Evolutionary conservation across 2,888 invertebrate genomes (phyloP).

Genomic region (Cerastoderma edule): DNA sequence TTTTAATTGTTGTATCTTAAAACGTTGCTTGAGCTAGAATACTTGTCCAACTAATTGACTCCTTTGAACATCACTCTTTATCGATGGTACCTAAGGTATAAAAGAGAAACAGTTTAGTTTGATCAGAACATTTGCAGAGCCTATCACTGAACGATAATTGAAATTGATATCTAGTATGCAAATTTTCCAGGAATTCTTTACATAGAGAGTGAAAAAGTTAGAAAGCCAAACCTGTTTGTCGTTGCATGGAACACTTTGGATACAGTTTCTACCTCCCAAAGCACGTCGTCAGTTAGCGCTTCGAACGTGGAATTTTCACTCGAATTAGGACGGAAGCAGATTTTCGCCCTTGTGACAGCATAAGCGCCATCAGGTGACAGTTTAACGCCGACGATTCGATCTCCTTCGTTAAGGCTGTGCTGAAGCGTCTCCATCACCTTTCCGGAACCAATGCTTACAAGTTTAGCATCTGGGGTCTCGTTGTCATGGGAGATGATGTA

Average conservation of each 20-base stretch:
- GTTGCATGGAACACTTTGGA: conserved; percentile 60
- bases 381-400: conserved; percentile 58
- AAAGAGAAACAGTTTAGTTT: too few species aligned
- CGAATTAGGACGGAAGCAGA: conserved; percentile 40
- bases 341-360: conserved; percentile 64
- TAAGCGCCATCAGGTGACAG: conserved; percentile 72
- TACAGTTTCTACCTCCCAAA: conserved; percentile 74
- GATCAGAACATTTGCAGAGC: too few species aligned
- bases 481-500: conserved; percentile 65
- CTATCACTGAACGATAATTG: too few species aligned
- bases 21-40: too few species aligned
- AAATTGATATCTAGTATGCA: too few species aligned
- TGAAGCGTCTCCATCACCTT: conserved; percentile 66
- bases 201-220: too few species aligned
- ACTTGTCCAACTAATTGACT: too few species aligned
- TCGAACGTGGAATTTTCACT: conserved; percentile 50
- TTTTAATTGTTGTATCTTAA: too few species aligned
- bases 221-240: conserved; percentile 55
- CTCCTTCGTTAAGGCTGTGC: conserved; percentile 65
- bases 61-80: too few species aligned
- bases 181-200: too few species aligned
- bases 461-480: conserved; percentile 73
- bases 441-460: conserved; percentile 69
- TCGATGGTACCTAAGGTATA: too few species aligned
- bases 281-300: conserved; percentile 67